Conservation (phyloP, 2,113 vertebrate genomes). For the Notarius quadriscutis region DNA sequence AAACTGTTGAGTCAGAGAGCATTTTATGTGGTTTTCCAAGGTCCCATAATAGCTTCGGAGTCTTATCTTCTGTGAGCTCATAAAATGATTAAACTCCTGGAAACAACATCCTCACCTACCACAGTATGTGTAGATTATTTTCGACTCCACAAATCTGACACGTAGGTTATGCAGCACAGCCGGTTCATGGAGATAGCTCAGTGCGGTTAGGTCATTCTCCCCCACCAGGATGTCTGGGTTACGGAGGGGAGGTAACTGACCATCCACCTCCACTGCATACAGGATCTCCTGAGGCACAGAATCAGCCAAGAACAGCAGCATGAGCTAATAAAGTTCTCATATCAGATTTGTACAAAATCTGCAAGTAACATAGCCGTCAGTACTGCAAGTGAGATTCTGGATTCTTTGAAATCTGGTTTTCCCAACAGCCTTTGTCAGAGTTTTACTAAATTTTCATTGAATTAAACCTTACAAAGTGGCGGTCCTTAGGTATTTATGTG, state of each 20-base stretch:
- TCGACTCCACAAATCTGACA: constrained; percentile 93
- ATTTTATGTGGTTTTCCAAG: not conserved
- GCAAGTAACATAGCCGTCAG: not conserved
- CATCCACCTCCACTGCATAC: constrained; percentile 74
- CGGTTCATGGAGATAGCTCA: constrained; percentile 95
- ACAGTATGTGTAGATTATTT: constrained; percentile 96
- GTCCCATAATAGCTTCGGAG: not conserved
- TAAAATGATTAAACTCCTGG: not conserved
- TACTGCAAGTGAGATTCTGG: not conserved
- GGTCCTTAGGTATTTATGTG: not conserved
- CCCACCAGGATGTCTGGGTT: constrained; percentile 98
- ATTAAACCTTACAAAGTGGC: not conserved
- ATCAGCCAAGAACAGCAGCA: not conserved
- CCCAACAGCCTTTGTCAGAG: not conserved
- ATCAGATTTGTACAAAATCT: not conserved
- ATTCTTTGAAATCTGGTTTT: not conserved
- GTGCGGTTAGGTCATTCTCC: constrained; percentile 97
- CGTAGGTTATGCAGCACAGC: constrained; percentile 94
- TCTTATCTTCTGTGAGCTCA: constrained; percentile 16
- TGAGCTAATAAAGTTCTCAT: not conserved
- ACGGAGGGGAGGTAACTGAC: constrained; percentile 83
- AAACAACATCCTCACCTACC: constrained; percentile 69
- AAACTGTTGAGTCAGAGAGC: not conserved
- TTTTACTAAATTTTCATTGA: not conserved
- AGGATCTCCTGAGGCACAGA: constrained; percentile 73